A percentile compares a stretch with the other conserved stretches of the same genome.
These are phyloP conservation scores for Zaprionus africanus DNA, from an alignment of 1,140 invertebrate genomes.

Conservation along the genomic window DNA sequence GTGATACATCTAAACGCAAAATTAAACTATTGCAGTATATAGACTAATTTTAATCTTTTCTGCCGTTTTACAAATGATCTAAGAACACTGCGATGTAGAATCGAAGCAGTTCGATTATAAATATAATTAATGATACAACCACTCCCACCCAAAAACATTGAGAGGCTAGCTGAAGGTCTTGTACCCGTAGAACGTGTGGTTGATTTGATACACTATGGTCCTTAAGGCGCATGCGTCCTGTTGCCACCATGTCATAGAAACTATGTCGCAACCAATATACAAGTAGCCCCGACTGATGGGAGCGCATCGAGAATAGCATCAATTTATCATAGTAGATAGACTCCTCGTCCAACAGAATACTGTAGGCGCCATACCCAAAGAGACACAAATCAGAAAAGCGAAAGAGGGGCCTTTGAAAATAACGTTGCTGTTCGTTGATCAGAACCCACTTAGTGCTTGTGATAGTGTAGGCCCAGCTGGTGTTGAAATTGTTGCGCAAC, in stretches of 20 bases:
- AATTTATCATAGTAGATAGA: conserved; percentile 43
- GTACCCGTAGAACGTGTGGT: conserved; percentile 1
- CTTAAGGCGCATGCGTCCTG: conserved; percentile 58
- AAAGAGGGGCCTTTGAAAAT: conserved; percentile 57
- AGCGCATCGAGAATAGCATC: conserved; percentile 13
- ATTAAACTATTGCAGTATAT: neutral
- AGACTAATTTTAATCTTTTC: neutral
- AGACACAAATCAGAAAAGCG: conserved; percentile 49
- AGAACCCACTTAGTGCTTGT: conserved; percentile 52
- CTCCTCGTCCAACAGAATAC: conserved; percentile 44
- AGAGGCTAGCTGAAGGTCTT: conserved; percentile 40
- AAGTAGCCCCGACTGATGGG: conserved; percentile 39
- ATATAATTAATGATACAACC: conserved; percentile 29
- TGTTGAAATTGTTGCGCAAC: conserved; percentile 59
- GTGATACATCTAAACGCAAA: neutral
- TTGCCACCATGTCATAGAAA: conserved; percentile 61
- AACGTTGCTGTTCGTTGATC: conserved; percentile 47
- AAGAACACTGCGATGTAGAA: conserved; percentile 56
- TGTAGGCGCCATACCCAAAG: neutral
- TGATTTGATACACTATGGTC: conserved; percentile 43
- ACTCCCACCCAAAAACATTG: conserved; percentile 16
- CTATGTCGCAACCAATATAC: conserved; percentile 41
- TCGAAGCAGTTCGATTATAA: conserved; percentile 51
- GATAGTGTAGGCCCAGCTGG: conserved; percentile 65
- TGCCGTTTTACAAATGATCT: conserved; percentile 49